Conservation (phyloP, 2,888 invertebrate species). For the Corythucha ciliata region DNA sequence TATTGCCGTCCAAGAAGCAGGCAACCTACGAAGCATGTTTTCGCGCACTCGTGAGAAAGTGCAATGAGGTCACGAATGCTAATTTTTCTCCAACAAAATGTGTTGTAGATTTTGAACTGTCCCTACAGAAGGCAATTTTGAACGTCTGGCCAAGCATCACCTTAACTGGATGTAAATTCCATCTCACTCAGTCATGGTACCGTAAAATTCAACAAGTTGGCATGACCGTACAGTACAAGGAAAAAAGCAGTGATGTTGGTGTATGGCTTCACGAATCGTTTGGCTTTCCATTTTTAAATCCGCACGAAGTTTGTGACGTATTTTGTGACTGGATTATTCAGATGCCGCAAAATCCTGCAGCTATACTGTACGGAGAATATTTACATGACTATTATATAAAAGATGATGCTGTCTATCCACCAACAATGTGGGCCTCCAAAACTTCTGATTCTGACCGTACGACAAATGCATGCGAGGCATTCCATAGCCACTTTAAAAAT, state of each 20-base stretch:
- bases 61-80: too few species aligned
- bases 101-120: too few species aligned
- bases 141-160: slow-evolving; percentile 1
- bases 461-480: background rate
- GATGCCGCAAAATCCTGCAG: background rate
- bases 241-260: background rate
- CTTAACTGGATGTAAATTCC: slow-evolving; percentile 2
- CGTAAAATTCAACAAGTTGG: slow-evolving; percentile 6
- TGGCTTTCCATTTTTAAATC: slow-evolving; percentile 12
- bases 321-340: background rate
- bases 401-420: slow-evolving; percentile 5
- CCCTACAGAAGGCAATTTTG: too few species aligned
- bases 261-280: slow-evolving; percentile 10
- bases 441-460: slow-evolving; percentile 4
- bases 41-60: too few species aligned
- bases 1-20: too few species aligned
- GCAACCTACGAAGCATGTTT: too few species aligned
- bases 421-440: slow-evolving; percentile 2
- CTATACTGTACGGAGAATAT: background rate
- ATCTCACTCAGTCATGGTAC: slow-evolving; percentile 3
- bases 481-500: background rate
- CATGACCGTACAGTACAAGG: slow-evolving; percentile 4
- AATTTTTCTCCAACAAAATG: too few species aligned
- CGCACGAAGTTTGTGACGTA: slow-evolving; percentile 3
- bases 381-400: slow-evolving; percentile 2